Evolutionary conservation across 2,888 invertebrate genomes (phyloP), one percentile per base, ranked within the genome.

Genomic region (Lomographa bimaculata): DNA sequence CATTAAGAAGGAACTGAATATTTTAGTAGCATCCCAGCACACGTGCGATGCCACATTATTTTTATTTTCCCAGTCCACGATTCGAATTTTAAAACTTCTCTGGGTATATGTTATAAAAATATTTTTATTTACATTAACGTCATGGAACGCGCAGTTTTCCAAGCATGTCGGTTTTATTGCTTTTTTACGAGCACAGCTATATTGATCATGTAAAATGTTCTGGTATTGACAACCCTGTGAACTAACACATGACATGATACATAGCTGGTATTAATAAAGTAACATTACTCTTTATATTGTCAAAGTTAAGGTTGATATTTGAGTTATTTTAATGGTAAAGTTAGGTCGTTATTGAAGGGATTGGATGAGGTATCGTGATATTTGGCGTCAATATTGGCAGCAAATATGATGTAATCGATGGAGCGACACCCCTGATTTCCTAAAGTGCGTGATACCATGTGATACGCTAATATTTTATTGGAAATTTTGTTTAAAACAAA

Each of bases 151-250:
- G 45, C 36, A 38, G 51, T 52, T 50, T 54, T 56, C 55, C 57
- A 48, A 55, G 51, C 55, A 54, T 57, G 50, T 48, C n/a, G n/a
- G n/a, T n/a, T 60, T 79, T 76, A 78, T 62, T 46, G 35, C 58
- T 11, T 26, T 73, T 82, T 80, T 82, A 82, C 64, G 73, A 65
- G 42, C 50, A 46, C 50, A 41, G 54, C 64, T 57, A 61, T 69
- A 77, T 72, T 64, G 69, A 66, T 67, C 63, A 53, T 61, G 61
- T 60, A 57, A 60, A 71, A 64, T 58, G 63, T 61, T 54, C 39
- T 28, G 9, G 12, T 51, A 48, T 40, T 45, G 50, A 50, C 36
- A 46, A 32, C 30, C 27, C 38, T 44, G 32, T 27, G 14, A 14
- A 30, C 29, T 23, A 9, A 25, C n/a, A n/a, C n/a, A n/a, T n/a